A percentile compares a stretch with the other conserved stretches of the same genome.
These are phyloP conservation scores for Diphyllodes magnificus DNA, from an alignment of 2,113 vertebrate species.

Conservation along the genomic window DNA sequence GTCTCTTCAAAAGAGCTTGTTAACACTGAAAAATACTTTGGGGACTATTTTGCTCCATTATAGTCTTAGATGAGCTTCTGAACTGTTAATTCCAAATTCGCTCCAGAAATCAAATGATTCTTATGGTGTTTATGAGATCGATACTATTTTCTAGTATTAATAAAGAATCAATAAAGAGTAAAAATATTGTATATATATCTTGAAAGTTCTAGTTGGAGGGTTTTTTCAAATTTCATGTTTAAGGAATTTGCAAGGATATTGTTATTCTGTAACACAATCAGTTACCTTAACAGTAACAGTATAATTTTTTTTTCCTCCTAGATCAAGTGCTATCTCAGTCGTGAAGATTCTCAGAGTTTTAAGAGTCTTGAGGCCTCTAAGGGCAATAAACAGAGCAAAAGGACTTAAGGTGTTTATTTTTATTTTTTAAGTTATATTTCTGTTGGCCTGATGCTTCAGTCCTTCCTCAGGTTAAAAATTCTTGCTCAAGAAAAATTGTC, in stretches of 20 bases:
- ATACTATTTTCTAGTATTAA: not conserved
- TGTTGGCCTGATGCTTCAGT: not conserved
- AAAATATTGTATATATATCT: not conserved
- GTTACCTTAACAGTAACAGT: not conserved
- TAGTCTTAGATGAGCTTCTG: not conserved
- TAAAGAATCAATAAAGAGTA: not conserved
- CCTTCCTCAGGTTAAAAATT: not conserved
- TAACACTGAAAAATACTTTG: not conserved
- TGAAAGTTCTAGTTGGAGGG: not conserved
- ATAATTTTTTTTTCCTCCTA: constrained; percentile 34
- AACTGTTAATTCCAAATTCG: not conserved
- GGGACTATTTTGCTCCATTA: not conserved
- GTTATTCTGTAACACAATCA: not conserved
- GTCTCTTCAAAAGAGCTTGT: not conserved
- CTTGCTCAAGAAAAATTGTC: not conserved
- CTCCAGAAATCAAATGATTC: not conserved
- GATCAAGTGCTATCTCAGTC: constrained; percentile 98
- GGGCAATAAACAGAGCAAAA: constrained; percentile 98
- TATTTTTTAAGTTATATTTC: not conserved
- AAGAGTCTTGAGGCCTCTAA: constrained; percentile 91
- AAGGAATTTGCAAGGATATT: not conserved
- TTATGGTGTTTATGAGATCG: not conserved
- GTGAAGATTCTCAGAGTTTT: constrained; percentile 98
- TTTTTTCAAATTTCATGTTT: not conserved
- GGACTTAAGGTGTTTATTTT: constrained; percentile 87